phyloP scores from a whole-genome alignment of 2,888 invertebrate species.

The Coelinius sp. region DNA sequence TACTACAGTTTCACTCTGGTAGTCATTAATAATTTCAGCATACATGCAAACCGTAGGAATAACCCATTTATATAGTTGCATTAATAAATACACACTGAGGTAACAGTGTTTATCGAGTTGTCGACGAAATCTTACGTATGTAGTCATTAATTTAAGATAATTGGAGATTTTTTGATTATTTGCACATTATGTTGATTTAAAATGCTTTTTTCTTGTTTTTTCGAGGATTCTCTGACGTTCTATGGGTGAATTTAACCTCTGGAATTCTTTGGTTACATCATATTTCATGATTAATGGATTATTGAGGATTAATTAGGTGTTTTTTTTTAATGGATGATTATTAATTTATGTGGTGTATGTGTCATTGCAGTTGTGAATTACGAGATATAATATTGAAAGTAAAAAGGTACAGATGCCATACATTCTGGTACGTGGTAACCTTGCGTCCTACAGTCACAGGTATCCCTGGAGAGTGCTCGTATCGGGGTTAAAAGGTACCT shows the following conservation, averaged over 20 bases:
- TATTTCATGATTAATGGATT: background rate
- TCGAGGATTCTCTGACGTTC: no score
- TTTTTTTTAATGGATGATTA: background rate
- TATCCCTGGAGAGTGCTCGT: constrained; percentile 91
- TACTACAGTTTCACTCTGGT: constrained; percentile 7
- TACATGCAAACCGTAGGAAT: constrained; percentile 3
- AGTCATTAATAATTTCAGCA: background rate
- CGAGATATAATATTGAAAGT: constrained; percentile 42
- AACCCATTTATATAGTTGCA: background rate
- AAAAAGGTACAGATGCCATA: constrained; percentile 80
- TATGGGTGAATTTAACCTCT: no score
- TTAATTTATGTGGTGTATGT: constrained; percentile 19
- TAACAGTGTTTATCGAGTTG: constrained; percentile 21
- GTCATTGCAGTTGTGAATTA: constrained; percentile 45
- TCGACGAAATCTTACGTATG: background rate
- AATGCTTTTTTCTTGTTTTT: no score
- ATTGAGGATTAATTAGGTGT: background rate
- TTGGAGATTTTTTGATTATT: no score
- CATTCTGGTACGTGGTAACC: constrained; percentile 90
- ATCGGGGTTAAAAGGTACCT: constrained; percentile 86
- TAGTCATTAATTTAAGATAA: no score
- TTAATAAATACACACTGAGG: constrained; percentile 8
- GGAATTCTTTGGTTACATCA: background rate
- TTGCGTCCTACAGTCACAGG: constrained; percentile 88
- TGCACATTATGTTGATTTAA: no score